Evolutionary conservation across 1,140 invertebrate genomes (phyloP), one percentile per base, ranked within the genome.

Genomic region (Antheraea pernyi): DNA sequence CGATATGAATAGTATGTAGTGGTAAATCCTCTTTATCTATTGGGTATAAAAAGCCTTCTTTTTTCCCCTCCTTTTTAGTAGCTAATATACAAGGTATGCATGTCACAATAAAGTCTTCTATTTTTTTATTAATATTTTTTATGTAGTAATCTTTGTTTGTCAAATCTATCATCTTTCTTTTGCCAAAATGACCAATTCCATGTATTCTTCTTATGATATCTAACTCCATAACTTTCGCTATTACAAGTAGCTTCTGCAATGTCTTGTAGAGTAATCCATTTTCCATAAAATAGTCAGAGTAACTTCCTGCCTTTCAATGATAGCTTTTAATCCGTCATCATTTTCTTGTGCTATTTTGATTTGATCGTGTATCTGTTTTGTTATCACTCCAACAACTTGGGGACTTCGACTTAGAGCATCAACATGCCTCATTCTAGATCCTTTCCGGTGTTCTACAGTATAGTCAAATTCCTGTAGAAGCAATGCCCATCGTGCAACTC

Each of bases 11-110:
- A n/a, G 84, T 86, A 63, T 83, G 59, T 0, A 88, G 62, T 9
- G 83, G 85, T 0, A 22, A 36, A 19, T 76, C 62, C 13, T 64
- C 71, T 62, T 89, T 88, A 6, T 78, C 72, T 16, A 86, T 86
- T 0, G 79, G 71, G 59, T 79, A 67, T 0, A 90, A 48, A 30
- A 81, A 82, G n/a, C 84, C 84, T 75, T 91, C 84, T 53, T 83
- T 68, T 74, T 90, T 92, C 19, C 88, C 88, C 58, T 69, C 37
- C 65, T 93, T 91, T 18, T 73, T 83, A 11, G 77, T 76, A 8
- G 78, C 76, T 65, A 92, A 70, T 11, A 92, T 77, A 67, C 86
- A 92, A 16, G 73, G 73, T 16, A 91, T 74, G 76, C 88, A 92
- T 68, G 71, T 83, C 3, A 11, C 22, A n/a, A 91, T 74, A 42